These are phyloP conservation scores for Athene cunicularia DNA, from an alignment of 2,113 vertebrate genomes.

Conservation along the genomic window DNA sequence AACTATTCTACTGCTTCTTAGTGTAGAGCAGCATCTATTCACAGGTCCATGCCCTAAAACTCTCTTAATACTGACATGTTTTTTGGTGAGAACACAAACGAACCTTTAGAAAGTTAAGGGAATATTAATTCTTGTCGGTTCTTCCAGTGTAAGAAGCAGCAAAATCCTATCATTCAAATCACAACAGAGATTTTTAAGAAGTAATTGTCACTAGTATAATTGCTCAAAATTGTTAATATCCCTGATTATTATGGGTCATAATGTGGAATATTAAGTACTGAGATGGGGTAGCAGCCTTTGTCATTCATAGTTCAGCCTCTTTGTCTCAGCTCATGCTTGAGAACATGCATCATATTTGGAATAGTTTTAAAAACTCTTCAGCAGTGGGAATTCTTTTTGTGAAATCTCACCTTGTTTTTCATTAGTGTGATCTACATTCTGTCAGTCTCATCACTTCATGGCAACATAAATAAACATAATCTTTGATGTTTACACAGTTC, in stretches of 20 bases:
- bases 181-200: background rate
- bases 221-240: background rate
- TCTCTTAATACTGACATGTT: background rate
- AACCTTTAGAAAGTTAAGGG: background rate
- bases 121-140: background rate
- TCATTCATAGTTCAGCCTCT: background rate
- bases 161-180: fast-evolving
- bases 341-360: background rate
- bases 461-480: background rate
- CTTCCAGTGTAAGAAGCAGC: background rate
- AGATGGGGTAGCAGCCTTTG: background rate
- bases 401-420: background rate
- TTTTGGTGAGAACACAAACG: background rate
- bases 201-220: background rate
- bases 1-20: background rate
- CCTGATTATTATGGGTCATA: background rate
- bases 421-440: background rate
- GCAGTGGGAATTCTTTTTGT: background rate
- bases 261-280: background rate
- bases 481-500: background rate
- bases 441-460: background rate
- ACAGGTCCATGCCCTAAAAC: background rate
- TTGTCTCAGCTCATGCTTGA: background rate
- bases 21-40: background rate
- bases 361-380: background rate